Base-by-base conservation (phyloP, 35 echinoderm and acorn worm genomes). In the Acanthaster planci region DNA sequence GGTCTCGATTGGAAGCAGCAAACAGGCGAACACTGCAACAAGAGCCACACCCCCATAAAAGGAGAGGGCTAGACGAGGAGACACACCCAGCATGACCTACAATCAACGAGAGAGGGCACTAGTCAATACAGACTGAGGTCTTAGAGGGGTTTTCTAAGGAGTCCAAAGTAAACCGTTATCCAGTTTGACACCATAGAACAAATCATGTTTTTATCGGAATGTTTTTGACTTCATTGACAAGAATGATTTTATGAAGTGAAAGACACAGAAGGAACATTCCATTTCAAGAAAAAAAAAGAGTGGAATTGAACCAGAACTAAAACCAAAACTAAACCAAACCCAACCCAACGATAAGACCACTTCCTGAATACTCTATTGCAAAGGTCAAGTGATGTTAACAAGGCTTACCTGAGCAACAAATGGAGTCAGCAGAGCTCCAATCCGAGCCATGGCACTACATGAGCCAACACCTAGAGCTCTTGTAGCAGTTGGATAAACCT, bases 351-450 rank as follows among this genome's bases (percentile, higher is more conserved):
- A 77, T 18, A 12, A 32, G 34, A 15, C 31, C 17, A 14, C 15
- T 21, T 15, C 12, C 72, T 14, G 31, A 9, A 77, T 32, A 77
- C 10, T 77, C 27, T 12, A 29, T 12, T 18, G 10, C 34, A 32
- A 21, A 18, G 8, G 10, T 18, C 17, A 18, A 38, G 77, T 34
- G 19, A 78, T 35, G 21, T 5, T 27, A 51, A 39, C 7, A 52
- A 54, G 77, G 55, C 89, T 56, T 88, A 97, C 95, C 95, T 97
- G 95, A 42, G 95, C 92, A 1, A 97, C 81, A 60, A 97, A 97
- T 54, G 95, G 95, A 23, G 95, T 90, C 14, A 97, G 86, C 29
- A 97, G 88, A 52, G 91, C 91, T 9, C 95, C 95, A 77, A 97
- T 60, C 80, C 95, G 84, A 56, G 95, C 90, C 35, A 87, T 80